Evolutionary conservation across 1,140 invertebrate species (phyloP).

Genomic region (Leptinotarsa lineolata): DNA sequence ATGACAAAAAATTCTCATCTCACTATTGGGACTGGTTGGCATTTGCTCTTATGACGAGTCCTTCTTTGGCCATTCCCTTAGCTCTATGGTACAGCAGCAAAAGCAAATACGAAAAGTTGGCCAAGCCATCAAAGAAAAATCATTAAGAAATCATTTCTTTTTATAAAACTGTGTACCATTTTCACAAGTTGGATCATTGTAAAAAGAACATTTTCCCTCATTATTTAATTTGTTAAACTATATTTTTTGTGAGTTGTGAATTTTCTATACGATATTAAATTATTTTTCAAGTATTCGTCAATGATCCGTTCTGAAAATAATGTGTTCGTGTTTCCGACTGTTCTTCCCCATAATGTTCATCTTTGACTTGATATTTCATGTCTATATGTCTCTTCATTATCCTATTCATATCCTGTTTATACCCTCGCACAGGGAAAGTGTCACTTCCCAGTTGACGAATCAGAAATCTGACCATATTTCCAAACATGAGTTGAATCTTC

Average conservation of each 20-base stretch:
- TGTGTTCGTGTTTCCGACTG: too few species aligned
- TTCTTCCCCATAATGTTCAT: too few species aligned
- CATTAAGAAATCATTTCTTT: slow-evolving; percentile 51
- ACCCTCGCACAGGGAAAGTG: too few species aligned
- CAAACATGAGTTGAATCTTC: too few species aligned
- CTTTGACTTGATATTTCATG: too few species aligned
- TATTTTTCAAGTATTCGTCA: slow-evolving; percentile 8
- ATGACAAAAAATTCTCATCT: slow-evolving; percentile 96
- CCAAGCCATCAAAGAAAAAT: slow-evolving; percentile 67
- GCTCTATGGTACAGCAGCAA: slow-evolving; percentile 93
- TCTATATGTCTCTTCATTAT: too few species aligned
- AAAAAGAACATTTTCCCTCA: slow-evolving; percentile 9
- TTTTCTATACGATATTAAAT: slow-evolving; percentile 14
- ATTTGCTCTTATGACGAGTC: slow-evolving; percentile 95
- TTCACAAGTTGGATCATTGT: slow-evolving; percentile 4
- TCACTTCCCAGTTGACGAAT: too few species aligned
- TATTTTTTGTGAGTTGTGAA: slow-evolving; percentile 7
- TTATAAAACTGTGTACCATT: slow-evolving; percentile 14
- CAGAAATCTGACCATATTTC: too few species aligned
- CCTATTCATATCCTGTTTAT: too few species aligned
- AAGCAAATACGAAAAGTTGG: slow-evolving; percentile 87
- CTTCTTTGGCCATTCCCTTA: slow-evolving; percentile 92
- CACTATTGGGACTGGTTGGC: slow-evolving; percentile 96
- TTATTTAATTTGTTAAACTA: slow-evolving; percentile 8
- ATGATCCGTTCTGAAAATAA: neutral